Percentiles rank a stretch among this genome's conserved stretches.
Evolutionary conservation across 2,797 vertebrate species (phyloP).

Genomic region (Sebastes matsubarae): DNA sequence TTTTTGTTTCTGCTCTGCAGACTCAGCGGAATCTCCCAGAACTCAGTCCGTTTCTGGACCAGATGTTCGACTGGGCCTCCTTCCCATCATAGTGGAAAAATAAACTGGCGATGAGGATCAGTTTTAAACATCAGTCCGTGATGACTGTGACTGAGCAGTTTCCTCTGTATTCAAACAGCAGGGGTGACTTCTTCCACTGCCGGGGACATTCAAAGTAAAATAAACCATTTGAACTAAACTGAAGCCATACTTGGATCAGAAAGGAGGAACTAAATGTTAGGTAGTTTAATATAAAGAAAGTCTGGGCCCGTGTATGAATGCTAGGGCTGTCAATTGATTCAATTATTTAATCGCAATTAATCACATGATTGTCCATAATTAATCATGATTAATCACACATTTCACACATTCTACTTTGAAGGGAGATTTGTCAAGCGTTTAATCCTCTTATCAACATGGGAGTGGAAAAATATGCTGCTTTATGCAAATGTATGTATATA

Average conservation of each 20-base stretch:
- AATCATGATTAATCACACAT: too few species aligned
- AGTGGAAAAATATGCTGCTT: too few species aligned
- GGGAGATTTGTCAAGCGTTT: too few species aligned
- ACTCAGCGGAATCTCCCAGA: constrained; percentile 48
- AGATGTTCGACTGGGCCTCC: constrained; percentile 50
- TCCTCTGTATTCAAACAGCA: constrained; percentile 3
- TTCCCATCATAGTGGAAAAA: constrained; percentile 55
- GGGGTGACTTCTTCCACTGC: background rate
- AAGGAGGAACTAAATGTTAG: background rate
- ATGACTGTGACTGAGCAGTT: background rate
- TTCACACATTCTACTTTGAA: too few species aligned
- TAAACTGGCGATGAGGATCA: background rate
- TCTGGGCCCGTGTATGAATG: too few species aligned
- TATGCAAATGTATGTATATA: too few species aligned
- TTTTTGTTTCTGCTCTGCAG: constrained; percentile 40
- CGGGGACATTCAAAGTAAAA: background rate
- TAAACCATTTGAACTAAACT: background rate
- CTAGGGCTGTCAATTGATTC: too few species aligned
- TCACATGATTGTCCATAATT: too few species aligned
- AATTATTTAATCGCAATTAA: too few species aligned
- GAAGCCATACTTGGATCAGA: background rate
- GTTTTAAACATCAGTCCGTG: constrained; percentile 17
- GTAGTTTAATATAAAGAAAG: background rate
- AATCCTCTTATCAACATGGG: too few species aligned
- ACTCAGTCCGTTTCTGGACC: constrained; percentile 9